Conservation (phyloP, 2,113 vertebrate species). For the Suricata suricatta region DNA sequence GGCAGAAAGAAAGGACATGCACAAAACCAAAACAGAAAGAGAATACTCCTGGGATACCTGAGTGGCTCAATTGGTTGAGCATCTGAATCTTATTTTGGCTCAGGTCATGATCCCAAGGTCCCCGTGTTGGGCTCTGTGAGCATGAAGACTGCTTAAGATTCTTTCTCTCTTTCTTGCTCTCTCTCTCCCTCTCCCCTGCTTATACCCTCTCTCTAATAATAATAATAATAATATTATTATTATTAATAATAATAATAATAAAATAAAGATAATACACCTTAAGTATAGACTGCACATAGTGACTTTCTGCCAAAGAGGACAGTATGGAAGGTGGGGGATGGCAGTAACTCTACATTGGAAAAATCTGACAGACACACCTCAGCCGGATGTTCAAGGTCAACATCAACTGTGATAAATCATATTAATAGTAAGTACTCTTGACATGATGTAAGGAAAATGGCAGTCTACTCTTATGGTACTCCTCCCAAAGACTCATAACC, state of each 20-base stretch:
- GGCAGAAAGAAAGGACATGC: neutral
- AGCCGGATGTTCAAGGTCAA: neutral
- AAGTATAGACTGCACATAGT: neutral
- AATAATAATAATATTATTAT: no score
- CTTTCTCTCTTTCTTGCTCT: no score
- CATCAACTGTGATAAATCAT: neutral
- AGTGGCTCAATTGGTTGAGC: no score
- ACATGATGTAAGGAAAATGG: no score
- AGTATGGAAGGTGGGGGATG: neutral
- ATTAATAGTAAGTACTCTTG: no score
- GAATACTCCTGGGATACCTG: neutral
- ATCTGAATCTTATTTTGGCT: no score
- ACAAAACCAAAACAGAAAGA: neutral
- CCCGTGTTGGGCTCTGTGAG: no score
- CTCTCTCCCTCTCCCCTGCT: no score
- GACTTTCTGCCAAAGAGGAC: neutral
- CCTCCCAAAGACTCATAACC: neutral
- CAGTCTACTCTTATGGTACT: neutral
- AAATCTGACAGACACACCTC: neutral
- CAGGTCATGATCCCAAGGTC: no score
- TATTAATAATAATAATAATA: no score
- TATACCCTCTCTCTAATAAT: no score
- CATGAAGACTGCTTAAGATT: no score
- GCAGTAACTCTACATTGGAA: neutral
- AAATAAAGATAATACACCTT: neutral